Evolutionary conservation across 2,888 invertebrate species (phyloP), one percentile per base, ranked within the genome.

Genomic region (Eudasyphora cyanicolor): DNA sequence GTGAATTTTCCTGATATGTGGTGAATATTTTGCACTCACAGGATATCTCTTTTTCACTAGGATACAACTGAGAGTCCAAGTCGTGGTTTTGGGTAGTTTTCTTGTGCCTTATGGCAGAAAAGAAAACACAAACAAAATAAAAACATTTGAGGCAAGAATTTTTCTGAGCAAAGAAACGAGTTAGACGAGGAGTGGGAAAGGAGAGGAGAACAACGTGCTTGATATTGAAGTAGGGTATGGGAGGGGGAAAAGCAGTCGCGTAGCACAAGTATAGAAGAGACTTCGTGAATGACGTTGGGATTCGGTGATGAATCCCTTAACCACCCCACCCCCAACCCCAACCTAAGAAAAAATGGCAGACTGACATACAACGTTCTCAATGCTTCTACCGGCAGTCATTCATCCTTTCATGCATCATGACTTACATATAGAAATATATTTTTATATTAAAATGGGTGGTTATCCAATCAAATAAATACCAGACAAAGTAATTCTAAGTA

Each of bases 271-370:
- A n/a, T n/a, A n/a, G 29, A 60, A 69, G 76, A 19, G 76, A 62
- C 67, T 78, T 78, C 81, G 75, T 81, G 62, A 67, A 51, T 42
- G 78, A 84, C 73, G 71, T 84, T 81, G 67, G 32, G 51, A 51
- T 79, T 69, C 24, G 64, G 67, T 81, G 79, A 42, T 42, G 38
- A n/a, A n/a, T n/a, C n/a, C n/a, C n/a, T n/a, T n/a, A n/a, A n/a
- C n/a, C 42, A 67, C 42, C 42, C 19, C n/a, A n/a, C 17, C 27
- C 17, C 38, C 32, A 21, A 10, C 64, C 24, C 38, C 32, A n/a
- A 8, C 2, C 35, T 35, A 10, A 32, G 29, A 62, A 4, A 5
- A 4, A 54, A 10, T 8, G 24, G 10, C 54, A 54, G 12, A 14
- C 57, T 12, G 24, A 27, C 60, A 29, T 12, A 27, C 21, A 21